Percentiles rank a stretch among this genome's conserved stretches.
These are phyloP conservation scores for Trichosurus vulpecula DNA, from an alignment of 2,797 vertebrate species.

Conservation along the genomic window DNA sequence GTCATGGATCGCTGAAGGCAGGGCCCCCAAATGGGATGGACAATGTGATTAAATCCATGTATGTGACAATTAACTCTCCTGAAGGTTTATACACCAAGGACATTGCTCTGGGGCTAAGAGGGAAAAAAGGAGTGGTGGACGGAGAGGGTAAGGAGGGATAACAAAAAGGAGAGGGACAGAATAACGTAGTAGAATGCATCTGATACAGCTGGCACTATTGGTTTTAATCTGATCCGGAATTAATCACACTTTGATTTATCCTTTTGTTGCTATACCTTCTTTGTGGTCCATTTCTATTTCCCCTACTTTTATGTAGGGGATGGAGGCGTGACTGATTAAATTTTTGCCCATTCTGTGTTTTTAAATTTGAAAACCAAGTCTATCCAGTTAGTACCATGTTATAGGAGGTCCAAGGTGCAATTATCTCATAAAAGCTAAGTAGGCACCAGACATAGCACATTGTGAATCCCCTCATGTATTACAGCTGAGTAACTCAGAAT, in stretches of 20 bases:
- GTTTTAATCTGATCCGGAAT: slow-evolving; percentile 92
- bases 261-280: slow-evolving; percentile 84
- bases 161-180: slow-evolving; percentile 80
- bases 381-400: slow-evolving; percentile 80
- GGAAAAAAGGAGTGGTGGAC: slow-evolving; percentile 67
- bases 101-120: slow-evolving; percentile 77
- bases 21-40: slow-evolving; percentile 84
- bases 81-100: slow-evolving; percentile 86
- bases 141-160: slow-evolving; percentile 1
- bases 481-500: slow-evolving; percentile 89
- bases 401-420: slow-evolving; percentile 83
- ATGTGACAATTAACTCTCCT: slow-evolving; percentile 97
- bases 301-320: slow-evolving; percentile 78
- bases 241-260: slow-evolving; percentile 92
- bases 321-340: slow-evolving; percentile 85
- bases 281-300: slow-evolving; percentile 83
- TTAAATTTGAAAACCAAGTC: slow-evolving; percentile 83
- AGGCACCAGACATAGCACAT: slow-evolving; percentile 86
- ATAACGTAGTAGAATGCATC: slow-evolving; percentile 81
- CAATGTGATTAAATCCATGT: slow-evolving; percentile 99
- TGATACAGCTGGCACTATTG: slow-evolving; percentile 91
- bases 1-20: slow-evolving; percentile 89
- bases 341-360: slow-evolving; percentile 83
- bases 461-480: slow-evolving; percentile 85
- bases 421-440: slow-evolving; percentile 88